These are phyloP conservation scores for Lepilemur ruficaudatus DNA, from an alignment of 2,797 vertebrate genomes.

Conservation along the genomic window DNA sequence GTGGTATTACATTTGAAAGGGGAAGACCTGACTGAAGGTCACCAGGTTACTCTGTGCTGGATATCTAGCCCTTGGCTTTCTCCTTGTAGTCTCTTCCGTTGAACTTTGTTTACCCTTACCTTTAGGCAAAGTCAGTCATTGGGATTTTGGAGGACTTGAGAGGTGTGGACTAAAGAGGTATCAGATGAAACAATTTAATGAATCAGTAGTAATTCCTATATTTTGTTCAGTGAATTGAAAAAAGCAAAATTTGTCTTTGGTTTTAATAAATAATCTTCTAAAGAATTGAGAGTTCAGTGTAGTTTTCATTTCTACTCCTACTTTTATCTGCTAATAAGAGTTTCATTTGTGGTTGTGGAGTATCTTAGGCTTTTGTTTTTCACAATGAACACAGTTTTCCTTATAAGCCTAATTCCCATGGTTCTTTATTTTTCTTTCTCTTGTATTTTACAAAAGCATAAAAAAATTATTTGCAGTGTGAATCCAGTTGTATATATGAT, in stretches of 20 bases:
- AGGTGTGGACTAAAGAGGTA: neutral
- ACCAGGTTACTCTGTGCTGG: neutral
- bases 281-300: neutral
- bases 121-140: neutral
- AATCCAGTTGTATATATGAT: neutral
- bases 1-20: neutral
- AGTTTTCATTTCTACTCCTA: neutral
- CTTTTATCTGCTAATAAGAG: neutral
- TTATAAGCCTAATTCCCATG: neutral
- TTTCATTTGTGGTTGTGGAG: neutral
- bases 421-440: neutral
- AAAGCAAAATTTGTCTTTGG: neutral
- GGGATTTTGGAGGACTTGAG: neutral
- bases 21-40: neutral
- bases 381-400: neutral
- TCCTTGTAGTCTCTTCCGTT: neutral
- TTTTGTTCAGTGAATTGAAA: conserved; percentile 31
- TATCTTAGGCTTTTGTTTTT: neutral
- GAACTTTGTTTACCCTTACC: neutral
- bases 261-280: neutral
- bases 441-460: neutral
- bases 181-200: neutral
- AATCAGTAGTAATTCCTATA: neutral
- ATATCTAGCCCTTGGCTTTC: neutral
- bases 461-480: neutral